A percentile compares a stretch with the other conserved stretches of the same genome.
These are phyloP conservation scores for Etheostoma nigrum DNA, from an alignment of 2,797 vertebrate genomes.

Conservation along the genomic window DNA sequence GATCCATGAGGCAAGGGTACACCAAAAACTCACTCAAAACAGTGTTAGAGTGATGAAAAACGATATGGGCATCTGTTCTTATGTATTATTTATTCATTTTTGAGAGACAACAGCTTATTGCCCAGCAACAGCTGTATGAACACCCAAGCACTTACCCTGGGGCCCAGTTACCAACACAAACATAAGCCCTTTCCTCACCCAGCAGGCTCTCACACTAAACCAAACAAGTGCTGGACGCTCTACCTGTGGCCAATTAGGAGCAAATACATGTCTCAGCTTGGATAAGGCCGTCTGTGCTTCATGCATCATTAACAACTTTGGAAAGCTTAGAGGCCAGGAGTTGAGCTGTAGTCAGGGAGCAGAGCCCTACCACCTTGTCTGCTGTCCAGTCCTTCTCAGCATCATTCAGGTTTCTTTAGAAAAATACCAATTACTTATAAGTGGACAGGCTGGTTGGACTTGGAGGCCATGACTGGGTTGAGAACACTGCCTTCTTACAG, in stretches of 20 bases:
- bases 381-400: slow-evolving; percentile 32
- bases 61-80: not conserved
- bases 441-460: slow-evolving; percentile 3
- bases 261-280: slow-evolving; percentile 51
- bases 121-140: slow-evolving; percentile 22
- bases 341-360: slow-evolving; percentile 34
- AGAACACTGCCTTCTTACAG: not conserved
- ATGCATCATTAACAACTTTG: slow-evolving; percentile 56
- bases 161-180: slow-evolving; percentile 42
- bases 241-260: slow-evolving; percentile 61
- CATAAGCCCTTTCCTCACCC: slow-evolving; percentile 33
- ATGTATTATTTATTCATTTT: slow-evolving; percentile 27
- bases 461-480: not conserved
- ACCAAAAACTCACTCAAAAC: slow-evolving; percentile 7
- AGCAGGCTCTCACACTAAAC: slow-evolving; percentile 42
- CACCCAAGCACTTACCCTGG: slow-evolving; percentile 25
- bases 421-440: slow-evolving; percentile 5
- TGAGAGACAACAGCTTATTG: slow-evolving; percentile 18
- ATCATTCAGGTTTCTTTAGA: not conserved
- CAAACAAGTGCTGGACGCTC: slow-evolving; percentile 41
- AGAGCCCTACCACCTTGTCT: slow-evolving; percentile 49
- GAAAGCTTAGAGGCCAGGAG: slow-evolving; percentile 40
- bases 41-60: not conserved
- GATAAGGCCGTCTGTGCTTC: slow-evolving; percentile 41
- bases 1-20: not conserved